Base-by-base conservation (phyloP, 92 coral and sea anemone species). In the Zoanthus sansibaricus region DNA sequence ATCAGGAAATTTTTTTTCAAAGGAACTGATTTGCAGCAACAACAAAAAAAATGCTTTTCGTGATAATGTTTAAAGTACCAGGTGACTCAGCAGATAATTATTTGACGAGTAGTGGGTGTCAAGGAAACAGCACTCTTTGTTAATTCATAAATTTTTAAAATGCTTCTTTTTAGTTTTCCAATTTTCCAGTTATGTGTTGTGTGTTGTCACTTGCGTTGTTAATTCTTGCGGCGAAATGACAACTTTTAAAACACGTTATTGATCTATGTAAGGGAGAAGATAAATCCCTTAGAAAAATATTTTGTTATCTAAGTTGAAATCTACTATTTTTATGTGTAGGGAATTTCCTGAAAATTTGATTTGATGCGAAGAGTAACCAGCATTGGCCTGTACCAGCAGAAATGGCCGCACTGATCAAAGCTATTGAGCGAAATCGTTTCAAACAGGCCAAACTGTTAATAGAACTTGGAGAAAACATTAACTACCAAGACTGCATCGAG, bases 331-430 rank as follows among this genome's bases (percentile, higher is more conserved):
- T 1, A 13, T 58, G 66, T 14, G 14, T 11, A 58, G 20, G 66
- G 66, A 58, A 58, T 58, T 14, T 58, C 66, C 14, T 58, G 66
- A 58, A 58, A 58, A 58, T 14, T 58, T 58, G n/a, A 58, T 58
- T 58, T 11, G 14, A 58, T 58, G 5, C 66, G n/a, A 11, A 58
- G 66, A 58, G 66, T 14, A 58, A 58, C 16, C 66, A 5, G 16
- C 74, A 33, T 25, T 10, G 12, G 13, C 1, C 5, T 1, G 16
- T 33, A 69, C 15, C 47, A 30, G 8, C 5, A 76, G 68, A 20
- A 37, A 94, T 94, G 95, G 73, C 93, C 15, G 91, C 92, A n/a
- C 79, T 92, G 45, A 91, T 85, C 1, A 87, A 90, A 52, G 97
- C 95, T 13, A 89, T 94, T 18, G 90, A 92, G 75, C 93, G 87